Evolutionary conservation across 2,113 vertebrate genomes (phyloP).

Genomic region (Notechis scutatus): DNA sequence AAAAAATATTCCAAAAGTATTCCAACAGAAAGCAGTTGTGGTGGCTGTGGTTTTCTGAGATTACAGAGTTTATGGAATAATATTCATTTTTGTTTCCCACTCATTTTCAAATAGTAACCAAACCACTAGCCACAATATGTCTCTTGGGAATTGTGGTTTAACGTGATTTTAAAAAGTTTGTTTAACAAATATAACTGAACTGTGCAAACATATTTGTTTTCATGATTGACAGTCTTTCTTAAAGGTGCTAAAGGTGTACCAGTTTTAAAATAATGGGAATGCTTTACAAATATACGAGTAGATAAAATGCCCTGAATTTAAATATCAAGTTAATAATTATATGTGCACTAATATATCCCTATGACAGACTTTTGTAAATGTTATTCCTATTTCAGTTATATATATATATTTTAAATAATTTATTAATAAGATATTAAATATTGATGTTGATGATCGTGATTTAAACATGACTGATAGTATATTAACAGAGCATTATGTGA

Average conservation of each 20-base stretch:
- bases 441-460: background rate
- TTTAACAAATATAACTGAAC: conserved; percentile 35
- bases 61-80: conserved; percentile 32
- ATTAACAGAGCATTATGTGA: background rate
- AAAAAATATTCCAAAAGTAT: conserved; percentile 41
- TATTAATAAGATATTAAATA: conserved; percentile 16
- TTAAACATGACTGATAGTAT: conserved; percentile 9
- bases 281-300: background rate
- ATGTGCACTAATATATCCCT: background rate
- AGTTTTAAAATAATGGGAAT: background rate
- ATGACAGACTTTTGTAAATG: conserved; percentile 27
- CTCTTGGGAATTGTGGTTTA: conserved; percentile 50
- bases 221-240: background rate
- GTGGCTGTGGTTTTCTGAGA: conserved; percentile 56
- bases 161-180: conserved; percentile 53
- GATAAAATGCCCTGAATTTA: background rate
- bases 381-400: conserved; percentile 43
- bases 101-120: conserved; percentile 40
- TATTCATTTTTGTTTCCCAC: conserved; percentile 52
- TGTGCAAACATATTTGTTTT: background rate
- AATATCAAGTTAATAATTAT: background rate
- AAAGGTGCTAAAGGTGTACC: background rate
- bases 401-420: background rate
- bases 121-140: conserved; percentile 57
- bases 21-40: conserved; percentile 38